These are phyloP conservation scores for Drosophila anceps DNA, from an alignment of 2,888 invertebrate genomes.

Conservation along the genomic window DNA sequence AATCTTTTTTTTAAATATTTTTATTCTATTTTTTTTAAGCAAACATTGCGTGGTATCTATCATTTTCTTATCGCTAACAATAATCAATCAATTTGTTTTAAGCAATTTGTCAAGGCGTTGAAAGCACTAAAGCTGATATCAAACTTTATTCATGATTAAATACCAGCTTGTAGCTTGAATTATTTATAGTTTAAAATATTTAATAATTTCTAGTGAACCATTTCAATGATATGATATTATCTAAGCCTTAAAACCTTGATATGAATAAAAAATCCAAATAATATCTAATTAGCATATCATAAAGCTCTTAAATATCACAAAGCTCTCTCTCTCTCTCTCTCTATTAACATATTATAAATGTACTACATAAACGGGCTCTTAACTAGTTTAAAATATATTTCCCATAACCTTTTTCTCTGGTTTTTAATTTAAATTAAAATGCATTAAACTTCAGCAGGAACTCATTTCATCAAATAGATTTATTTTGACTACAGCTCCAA, in stretches of 20 bases:
- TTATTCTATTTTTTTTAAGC: neutral
- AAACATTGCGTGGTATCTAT: neutral
- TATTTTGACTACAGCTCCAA: neutral
- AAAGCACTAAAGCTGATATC: neutral
- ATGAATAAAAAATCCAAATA: no score
- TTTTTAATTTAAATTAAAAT: neutral
- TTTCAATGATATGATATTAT: no score
- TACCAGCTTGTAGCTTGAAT: neutral
- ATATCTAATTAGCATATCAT: no score
- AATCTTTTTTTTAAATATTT: neutral
- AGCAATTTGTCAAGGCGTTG: neutral
- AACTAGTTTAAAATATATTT: no score
- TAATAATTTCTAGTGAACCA: no score
- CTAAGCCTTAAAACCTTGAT: no score
- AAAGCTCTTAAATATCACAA: no score
- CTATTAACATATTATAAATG: no score
- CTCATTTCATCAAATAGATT: neutral
- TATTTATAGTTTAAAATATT: neutral
- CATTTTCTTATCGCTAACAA: neutral
- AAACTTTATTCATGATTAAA: neutral
- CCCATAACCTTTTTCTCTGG: no score
- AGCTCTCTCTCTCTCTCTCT: no score
- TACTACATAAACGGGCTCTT: neutral
- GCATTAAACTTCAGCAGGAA: neutral
- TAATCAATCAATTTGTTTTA: constrained; percentile 1